Conservation (phyloP, 2,113 vertebrate species). For the Neodon shergylaensis region DNA sequence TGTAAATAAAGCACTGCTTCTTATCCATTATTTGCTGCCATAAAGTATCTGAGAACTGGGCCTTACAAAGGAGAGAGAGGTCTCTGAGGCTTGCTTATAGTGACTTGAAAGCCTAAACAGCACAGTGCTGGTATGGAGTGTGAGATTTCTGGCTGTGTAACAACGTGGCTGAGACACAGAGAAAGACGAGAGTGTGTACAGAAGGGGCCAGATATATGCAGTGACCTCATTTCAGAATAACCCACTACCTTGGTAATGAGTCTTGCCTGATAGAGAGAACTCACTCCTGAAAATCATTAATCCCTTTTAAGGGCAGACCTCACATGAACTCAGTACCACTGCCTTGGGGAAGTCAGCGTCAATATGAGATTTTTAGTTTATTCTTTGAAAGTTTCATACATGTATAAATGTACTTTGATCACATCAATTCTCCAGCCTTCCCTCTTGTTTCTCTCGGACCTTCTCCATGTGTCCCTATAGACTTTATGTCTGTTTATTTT, state of each 20-base stretch:
- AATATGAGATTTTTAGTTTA: not conserved
- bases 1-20: not conserved
- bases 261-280: not conserved
- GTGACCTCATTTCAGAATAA: not conserved
- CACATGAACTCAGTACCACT: no score
- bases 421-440: not conserved
- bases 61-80: not conserved
- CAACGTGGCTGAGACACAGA: not conserved
- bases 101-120: not conserved
- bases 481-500: not conserved
- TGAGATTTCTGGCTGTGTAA: not conserved
- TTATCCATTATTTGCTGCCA: not conserved
- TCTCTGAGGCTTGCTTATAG: not conserved
- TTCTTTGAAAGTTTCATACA: not conserved
- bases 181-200: not conserved
- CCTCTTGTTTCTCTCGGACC: not conserved
- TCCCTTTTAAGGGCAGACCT: no score
- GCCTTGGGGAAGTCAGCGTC: not conserved
- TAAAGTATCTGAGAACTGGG: not conserved
- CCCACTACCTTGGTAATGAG: not conserved
- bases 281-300: not conserved
- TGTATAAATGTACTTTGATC: not conserved
- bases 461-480: no score
- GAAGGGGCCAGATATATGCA: not conserved
- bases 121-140: no score